Percentiles rank a stretch among this genome's conserved stretches.
Evolutionary conservation across 2,888 invertebrate species (phyloP).

Genomic region (Dusona sp.): DNA sequence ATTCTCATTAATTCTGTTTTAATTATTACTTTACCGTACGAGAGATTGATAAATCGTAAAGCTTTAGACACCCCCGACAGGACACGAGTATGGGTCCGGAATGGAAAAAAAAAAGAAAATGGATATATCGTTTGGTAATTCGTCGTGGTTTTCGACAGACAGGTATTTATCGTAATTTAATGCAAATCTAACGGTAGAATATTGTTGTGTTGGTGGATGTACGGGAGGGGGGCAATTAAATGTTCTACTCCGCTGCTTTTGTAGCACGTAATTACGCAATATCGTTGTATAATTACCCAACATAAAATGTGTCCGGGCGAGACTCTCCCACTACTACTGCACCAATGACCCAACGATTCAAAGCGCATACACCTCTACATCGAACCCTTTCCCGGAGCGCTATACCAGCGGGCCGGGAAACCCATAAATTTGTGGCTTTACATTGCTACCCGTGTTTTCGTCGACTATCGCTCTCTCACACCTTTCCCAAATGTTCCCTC

Average conservation of each 20-base stretch:
- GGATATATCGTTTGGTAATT: slow-evolving; percentile 58
- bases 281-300: slow-evolving; percentile 68
- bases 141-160: slow-evolving; percentile 59
- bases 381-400: slow-evolving; percentile 41
- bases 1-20: slow-evolving; percentile 15
- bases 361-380: slow-evolving; percentile 40
- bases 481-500: slow-evolving; percentile 56
- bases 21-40: not conserved
- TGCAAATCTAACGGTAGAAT: slow-evolving; percentile 47
- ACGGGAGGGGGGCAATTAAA: slow-evolving; percentile 57
- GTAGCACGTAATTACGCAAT: slow-evolving; percentile 64
- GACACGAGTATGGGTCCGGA: not conserved
- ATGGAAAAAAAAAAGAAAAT: slow-evolving; percentile 18
- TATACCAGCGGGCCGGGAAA: slow-evolving; percentile 54
- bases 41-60: slow-evolving; percentile 23
- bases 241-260: slow-evolving; percentile 46
- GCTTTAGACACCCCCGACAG: not conserved
- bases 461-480: slow-evolving; percentile 65
- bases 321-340: slow-evolving; percentile 38
- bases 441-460: slow-evolving; percentile 62
- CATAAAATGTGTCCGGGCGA: slow-evolving; percentile 57
- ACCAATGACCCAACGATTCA: slow-evolving; percentile 62
- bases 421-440: slow-evolving; percentile 67
- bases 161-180: slow-evolving; percentile 66
- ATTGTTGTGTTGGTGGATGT: slow-evolving; percentile 35